Evolutionary conservation across 2,888 invertebrate species (phyloP).

Genomic region (Sycophila texana): DNA sequence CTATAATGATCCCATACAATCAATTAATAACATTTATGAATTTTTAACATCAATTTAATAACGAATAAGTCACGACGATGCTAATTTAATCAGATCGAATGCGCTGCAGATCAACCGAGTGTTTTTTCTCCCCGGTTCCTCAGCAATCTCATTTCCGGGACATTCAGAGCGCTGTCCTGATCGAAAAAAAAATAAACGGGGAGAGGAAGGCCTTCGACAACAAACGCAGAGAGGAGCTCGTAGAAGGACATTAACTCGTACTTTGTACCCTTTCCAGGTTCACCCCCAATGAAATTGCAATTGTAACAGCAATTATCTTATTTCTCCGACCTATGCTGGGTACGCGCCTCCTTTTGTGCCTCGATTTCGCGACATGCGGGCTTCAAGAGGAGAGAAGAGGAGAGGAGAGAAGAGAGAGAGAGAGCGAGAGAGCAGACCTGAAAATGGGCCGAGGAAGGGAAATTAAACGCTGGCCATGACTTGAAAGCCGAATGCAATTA

Average conservation of each 20-base stretch:
- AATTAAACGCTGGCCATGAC: conserved; percentile 60
- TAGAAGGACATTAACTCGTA: conserved; percentile 63
- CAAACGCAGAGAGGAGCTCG: conserved; percentile 64
- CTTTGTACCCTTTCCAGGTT: conserved; percentile 63
- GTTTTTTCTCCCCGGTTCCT: conserved; percentile 6
- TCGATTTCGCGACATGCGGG: conserved; percentile 63
- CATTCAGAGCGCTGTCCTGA: conserved; percentile 60
- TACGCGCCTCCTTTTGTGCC: conserved; percentile 60
- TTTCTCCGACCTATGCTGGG: conserved; percentile 58
- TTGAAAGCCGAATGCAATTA: conserved; percentile 57
- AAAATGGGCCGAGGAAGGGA: conserved; percentile 44
- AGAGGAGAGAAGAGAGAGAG: conserved; percentile 20
- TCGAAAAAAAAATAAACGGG: neutral
- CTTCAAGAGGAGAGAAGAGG: conserved; percentile 37
- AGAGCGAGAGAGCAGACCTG: conserved; percentile 45
- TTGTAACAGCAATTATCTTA: conserved; percentile 71
- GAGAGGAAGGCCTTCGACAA: conserved; percentile 66
- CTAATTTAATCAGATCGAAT: too few species aligned
- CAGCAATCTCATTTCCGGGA: conserved; percentile 70
- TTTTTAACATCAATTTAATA: neutral
- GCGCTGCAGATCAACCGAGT: neutral
- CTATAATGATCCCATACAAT: too few species aligned
- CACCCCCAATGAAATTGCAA: conserved; percentile 64
- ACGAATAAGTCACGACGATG: neutral
- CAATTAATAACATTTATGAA: too few species aligned